These are phyloP conservation scores for Catonia carolina DNA, from an alignment of 2,888 invertebrate genomes.

Conservation along the genomic window DNA sequence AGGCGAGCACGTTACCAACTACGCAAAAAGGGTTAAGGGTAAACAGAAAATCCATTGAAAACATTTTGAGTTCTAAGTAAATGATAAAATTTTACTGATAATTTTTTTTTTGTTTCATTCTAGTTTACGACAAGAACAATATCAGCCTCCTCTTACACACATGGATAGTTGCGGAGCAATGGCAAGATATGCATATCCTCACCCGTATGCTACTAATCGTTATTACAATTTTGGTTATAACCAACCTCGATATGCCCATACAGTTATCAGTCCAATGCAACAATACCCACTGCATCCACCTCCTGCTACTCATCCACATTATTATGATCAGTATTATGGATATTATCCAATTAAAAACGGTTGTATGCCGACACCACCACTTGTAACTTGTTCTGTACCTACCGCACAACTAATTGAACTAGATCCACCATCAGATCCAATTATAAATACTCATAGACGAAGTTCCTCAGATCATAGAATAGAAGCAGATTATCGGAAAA, in stretches of 20 bases:
- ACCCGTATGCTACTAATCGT: conserved; percentile 15
- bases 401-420: conserved; percentile 63
- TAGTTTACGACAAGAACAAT: conserved; percentile 19
- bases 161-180: conserved; percentile 20
- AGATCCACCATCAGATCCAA: conserved; percentile 40
- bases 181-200: conserved; percentile 16
- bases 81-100: too few relatives aligned
- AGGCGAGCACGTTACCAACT: too few relatives aligned
- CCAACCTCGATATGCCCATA: conserved; percentile 6
- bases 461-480: conserved; percentile 23
- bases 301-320: too few relatives aligned
- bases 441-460: conserved; percentile 21
- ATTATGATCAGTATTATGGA: conserved; percentile 12
- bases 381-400: conserved; percentile 45
- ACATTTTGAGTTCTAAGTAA: too few relatives aligned
- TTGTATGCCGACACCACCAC: conserved; percentile 38
- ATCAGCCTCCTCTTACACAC: conserved; percentile 17
- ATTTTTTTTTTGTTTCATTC: not conserved
- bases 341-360: conserved; percentile 27
- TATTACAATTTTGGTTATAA: conserved; percentile 19
- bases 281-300: conserved; percentile 24
- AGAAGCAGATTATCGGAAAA: conserved; percentile 21
- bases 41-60: too few relatives aligned
- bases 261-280: conserved; percentile 27
- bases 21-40: too few relatives aligned